Evolutionary conservation across 2,797 vertebrate species (phyloP).

Genomic region (Diplodus sargus): DNA sequence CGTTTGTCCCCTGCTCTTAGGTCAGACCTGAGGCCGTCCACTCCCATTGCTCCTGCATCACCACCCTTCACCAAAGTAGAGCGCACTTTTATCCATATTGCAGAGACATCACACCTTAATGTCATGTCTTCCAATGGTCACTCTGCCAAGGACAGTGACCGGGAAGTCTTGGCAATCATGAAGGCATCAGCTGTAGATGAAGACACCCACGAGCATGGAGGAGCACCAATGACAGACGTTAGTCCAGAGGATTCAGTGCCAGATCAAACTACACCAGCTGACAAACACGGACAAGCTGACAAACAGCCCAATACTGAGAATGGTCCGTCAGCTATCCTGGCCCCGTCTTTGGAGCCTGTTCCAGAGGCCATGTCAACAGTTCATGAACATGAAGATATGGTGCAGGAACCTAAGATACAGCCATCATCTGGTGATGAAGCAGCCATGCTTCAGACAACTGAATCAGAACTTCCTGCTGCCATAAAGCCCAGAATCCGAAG

Average conservation of each 20-base stretch:
- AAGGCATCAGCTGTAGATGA: conserved; percentile 80
- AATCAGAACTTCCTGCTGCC: conserved; percentile 4
- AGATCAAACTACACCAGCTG: conserved; percentile 30
- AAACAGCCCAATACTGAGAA: conserved; percentile 55
- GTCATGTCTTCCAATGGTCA: conserved; percentile 90
- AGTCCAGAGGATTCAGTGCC: conserved; percentile 18
- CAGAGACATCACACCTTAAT: conserved; percentile 96
- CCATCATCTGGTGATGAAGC: conserved; percentile 54
- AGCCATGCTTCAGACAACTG: conserved; percentile 32
- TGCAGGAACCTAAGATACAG: conserved; percentile 40
- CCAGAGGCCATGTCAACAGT: conserved; percentile 51
- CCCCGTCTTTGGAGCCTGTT: conserved; percentile 53
- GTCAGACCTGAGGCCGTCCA: conserved; percentile 88
- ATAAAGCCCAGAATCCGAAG: conserved; percentile 83
- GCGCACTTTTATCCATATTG: conserved; percentile 96
- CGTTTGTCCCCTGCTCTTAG: conserved; percentile 91
- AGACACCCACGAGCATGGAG: conserved; percentile 64
- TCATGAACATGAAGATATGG: conserved; percentile 35
- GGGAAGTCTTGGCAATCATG: conserved; percentile 74
- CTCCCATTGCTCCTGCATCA: conserved; percentile 83
- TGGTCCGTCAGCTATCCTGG: conserved; percentile 24
- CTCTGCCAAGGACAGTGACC: conserved; percentile 78
- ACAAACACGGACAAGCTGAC: conserved; percentile 41
- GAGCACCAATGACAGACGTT: not conserved
- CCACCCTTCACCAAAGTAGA: conserved; percentile 98